Base-by-base conservation (phyloP, 2,113 vertebrate species). In the Atlantisia rogersi region DNA sequence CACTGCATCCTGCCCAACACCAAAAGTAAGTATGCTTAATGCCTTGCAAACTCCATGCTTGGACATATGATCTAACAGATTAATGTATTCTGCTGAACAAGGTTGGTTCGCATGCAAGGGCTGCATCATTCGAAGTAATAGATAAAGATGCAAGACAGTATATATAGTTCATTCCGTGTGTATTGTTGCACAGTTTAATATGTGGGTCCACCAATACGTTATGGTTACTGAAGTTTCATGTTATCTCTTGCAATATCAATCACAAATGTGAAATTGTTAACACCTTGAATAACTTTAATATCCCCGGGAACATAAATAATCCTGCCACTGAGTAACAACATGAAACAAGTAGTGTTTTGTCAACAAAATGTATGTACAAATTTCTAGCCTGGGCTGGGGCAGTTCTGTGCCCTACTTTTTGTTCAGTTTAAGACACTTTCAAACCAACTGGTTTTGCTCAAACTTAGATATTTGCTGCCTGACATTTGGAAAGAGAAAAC, bases 1-100 rank as follows among this genome's bases (percentile, higher is more conserved):
- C 97, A 99, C 99, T 91, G 99, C 99, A 85, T 99, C 99, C 94
- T 99, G 99, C 96, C 99, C 99, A 91, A 99, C 99, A 96, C 99
- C 99, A 98, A 99, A 99, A 99, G 99, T 99, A 99, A 98, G 98
- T 98, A 86, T 40, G 53, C 42, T 31, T 81, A 48, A 48, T 87
- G 86, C 90, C 73, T 97, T 96, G 25, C 74, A 64, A 92, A 16
- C 67, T 95, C 77, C 48, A 5, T 90, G 26, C 60, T 97, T n/a
- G 88, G 52, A 55, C 76, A 4, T 91, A 35, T 42, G 40, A 93
- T 78, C 58, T 92, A 12, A 91, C 44, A 96, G 89, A 86, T 85
- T 70, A 73, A 26, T 94, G 71, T 96, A 92, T 93, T 89, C 77
- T 95, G 37, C 75, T 97, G 90, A 75, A 92, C 58, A 96, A 97